phyloP scores from a whole-genome alignment of 37 sponge, comb jelly and placozoan species.

The Ianthella basta region DNA sequence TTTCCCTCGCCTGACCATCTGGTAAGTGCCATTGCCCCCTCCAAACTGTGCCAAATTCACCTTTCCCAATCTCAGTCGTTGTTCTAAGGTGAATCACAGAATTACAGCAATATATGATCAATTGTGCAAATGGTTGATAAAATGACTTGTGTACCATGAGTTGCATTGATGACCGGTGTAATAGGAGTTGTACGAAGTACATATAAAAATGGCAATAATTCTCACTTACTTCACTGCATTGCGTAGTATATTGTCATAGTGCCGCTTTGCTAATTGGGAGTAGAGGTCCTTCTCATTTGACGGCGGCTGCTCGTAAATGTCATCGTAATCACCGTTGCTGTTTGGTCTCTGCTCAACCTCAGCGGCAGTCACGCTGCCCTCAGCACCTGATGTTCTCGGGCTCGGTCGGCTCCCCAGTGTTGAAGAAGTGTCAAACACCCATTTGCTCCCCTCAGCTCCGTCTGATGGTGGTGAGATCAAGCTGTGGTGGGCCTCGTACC shows the following conservation, averaged over 20 bases:
- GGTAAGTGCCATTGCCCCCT: constrained; percentile 37
- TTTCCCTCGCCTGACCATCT: background rate
- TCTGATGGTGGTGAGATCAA: background rate
- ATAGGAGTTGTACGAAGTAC: background rate
- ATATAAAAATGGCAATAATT: background rate
- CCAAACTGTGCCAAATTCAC: constrained; percentile 71
- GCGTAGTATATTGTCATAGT: constrained; percentile 56
- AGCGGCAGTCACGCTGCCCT: no score
- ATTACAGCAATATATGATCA: background rate
- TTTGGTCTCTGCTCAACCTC: no score
- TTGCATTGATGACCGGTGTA: no score
- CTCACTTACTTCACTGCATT: constrained; percentile 47
- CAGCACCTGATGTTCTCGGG: no score
- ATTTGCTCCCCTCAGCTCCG: no score
- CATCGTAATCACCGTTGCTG: constrained; percentile 7
- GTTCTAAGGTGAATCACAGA: background rate
- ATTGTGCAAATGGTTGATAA: background rate
- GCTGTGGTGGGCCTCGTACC: constrained; percentile 2
- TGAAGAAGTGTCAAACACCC: no score
- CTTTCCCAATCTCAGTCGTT: constrained; percentile 46
- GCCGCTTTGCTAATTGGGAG: constrained; percentile 49
- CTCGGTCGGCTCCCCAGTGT: no score
- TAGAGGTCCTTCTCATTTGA: constrained; percentile 57
- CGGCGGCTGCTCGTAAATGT: constrained; percentile 52
- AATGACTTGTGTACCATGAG: no score